Conservation (phyloP, 2,113 vertebrate species). For the Poecile atricapillus region DNA sequence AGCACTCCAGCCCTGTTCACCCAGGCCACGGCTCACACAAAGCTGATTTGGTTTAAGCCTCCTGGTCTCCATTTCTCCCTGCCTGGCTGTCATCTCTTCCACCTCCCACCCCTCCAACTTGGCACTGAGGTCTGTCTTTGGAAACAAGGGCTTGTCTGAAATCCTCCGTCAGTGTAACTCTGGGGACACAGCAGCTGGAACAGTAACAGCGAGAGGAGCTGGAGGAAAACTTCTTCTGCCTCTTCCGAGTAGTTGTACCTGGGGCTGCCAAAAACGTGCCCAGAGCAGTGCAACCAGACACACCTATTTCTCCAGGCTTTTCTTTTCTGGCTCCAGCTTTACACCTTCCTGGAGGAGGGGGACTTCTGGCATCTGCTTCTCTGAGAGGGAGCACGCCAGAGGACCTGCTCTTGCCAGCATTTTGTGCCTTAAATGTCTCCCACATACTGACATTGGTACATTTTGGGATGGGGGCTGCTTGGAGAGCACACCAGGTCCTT, state of each 20-base stretch:
- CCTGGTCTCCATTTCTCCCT: neutral
- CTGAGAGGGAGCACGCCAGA: neutral
- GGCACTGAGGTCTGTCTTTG: neutral
- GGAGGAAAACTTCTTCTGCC: neutral
- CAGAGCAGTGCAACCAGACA: neutral
- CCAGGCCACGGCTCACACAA: neutral
- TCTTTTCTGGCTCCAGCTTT: neutral
- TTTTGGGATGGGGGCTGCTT: neutral
- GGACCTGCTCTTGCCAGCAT: neutral
- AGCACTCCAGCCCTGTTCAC: fast-evolving
- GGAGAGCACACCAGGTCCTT: neutral
- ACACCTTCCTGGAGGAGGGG: neutral
- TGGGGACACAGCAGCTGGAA: neutral
- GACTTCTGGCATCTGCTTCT: neutral
- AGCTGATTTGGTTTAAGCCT: neutral
- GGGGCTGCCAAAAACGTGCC: neutral
- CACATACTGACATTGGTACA: neutral
- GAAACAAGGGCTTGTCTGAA: neutral
- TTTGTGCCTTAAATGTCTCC: neutral
- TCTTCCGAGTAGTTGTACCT: neutral
- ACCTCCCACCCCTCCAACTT: neutral
- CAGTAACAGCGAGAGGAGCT: neutral
- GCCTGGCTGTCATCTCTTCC: neutral
- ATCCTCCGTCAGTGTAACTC: neutral
- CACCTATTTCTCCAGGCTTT: neutral